Evolutionary conservation across 2,888 invertebrate species (phyloP), one percentile per base, ranked within the genome.

Genomic region (Carterocephalus palaemon): DNA sequence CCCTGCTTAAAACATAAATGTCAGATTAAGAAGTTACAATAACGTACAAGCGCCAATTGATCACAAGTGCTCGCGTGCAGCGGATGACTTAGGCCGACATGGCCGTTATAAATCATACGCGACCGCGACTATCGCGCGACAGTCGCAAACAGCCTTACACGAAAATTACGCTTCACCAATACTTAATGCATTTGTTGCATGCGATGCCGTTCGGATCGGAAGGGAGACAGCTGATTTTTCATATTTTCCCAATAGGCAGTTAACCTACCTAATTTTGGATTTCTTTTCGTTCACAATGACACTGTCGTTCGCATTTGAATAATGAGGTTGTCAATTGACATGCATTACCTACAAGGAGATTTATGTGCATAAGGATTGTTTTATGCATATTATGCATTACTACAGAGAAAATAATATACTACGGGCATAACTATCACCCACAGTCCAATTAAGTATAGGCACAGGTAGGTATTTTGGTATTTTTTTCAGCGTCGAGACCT

Each of bases 161-260:
- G 82, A 75, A 74, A 79, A 81, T 80, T 80, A 83, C 78, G 73
- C 77, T 70, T 36, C 70, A 58, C 71, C 74, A 16, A 36, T 36
- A 69, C 69, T 59, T 70, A 82, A 83, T 82, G 80, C 81, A 79
- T 75, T 78, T 71, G 61, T 71, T 58, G 76, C 81, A 82, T 83
- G 82, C 83, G 64, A 78, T 31, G 31, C 52, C 48, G 57, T 54
- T 64, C 60, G 59, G 51, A 54, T 54, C 52, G 56, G 37, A 64
- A 66, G 68, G 62, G 57, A 62, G 49, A 64, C 53, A 64, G 51
- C 65, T 71, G 61, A 60, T 67, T 70, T 65, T 45, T 39, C 49
- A 54, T 49, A 50, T 52, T 54, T 57, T 58, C 5, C 34, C 34
- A 34, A 34, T 42, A 42, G n/a, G n/a, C n/a, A n/a, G n/a, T n/a